Conservation (phyloP, 2,888 invertebrate species). For the Tipula confusa region DNA sequence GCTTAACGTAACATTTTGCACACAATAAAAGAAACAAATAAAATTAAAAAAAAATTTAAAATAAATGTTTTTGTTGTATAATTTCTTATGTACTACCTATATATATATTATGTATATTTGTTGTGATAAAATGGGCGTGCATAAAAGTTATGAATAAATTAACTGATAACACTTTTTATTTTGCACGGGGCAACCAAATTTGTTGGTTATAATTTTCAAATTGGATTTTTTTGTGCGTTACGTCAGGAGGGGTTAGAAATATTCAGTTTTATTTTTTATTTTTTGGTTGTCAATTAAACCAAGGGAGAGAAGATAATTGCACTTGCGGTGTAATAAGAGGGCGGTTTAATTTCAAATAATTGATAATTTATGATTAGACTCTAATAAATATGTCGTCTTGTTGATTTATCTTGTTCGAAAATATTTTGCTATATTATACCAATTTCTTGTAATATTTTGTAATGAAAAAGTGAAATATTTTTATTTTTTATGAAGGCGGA, state of each 20-base stretch:
- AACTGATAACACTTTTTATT: slow-evolving; percentile 30
- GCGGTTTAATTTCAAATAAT: neutral
- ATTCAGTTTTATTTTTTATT: neutral
- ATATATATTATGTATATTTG: neutral
- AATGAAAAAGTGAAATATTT: no score
- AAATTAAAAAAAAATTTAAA: neutral
- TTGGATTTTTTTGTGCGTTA: neutral
- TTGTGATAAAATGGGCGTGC: slow-evolving; percentile 28
- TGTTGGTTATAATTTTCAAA: neutral
- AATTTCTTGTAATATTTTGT: neutral
- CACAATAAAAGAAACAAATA: slow-evolving; percentile 25
- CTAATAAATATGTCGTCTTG: slow-evolving; percentile 16
- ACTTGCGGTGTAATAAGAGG: slow-evolving; percentile 15
- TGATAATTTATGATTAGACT: neutral
- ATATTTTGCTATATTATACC: neutral
- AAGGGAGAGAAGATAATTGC: neutral
- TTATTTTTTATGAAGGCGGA: neutral
- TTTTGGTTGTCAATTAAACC: neutral
- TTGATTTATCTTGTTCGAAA: neutral
- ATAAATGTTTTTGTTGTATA: neutral
- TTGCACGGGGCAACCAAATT: slow-evolving; percentile 21
- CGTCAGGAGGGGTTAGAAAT: neutral
- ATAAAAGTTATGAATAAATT: slow-evolving; percentile 30
- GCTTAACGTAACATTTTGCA: slow-evolving; percentile 12
- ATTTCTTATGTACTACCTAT: neutral